phyloP scores from a whole-genome alignment of 2,113 vertebrate species.

The Manacus vitellinus region DNA sequence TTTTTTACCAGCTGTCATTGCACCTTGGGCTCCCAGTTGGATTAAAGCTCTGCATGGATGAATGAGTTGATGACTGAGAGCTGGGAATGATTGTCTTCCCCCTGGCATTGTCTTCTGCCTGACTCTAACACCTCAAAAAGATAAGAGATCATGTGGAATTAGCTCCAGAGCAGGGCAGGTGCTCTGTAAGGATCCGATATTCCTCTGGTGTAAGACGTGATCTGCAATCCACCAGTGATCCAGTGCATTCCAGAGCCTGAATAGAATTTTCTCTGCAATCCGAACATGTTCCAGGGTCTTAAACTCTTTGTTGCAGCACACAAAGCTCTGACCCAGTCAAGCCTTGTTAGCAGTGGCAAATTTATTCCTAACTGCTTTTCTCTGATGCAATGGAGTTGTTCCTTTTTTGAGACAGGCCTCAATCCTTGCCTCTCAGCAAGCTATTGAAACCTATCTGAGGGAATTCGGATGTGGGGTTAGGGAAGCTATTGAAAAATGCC shows the following conservation, averaged over 20 bases:
- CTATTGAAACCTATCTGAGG: neutral
- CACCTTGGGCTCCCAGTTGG: neutral
- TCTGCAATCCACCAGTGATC: neutral
- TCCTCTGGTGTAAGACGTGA: neutral
- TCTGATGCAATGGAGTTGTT: conserved; percentile 12
- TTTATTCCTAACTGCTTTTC: conserved; percentile 5
- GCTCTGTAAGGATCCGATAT: neutral
- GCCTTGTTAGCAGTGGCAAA: conserved; percentile 19
- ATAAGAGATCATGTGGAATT: neutral
- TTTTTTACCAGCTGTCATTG: neutral
- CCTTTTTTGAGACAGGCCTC: conserved; percentile 1
- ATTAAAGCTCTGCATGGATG: neutral
- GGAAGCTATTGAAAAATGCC: neutral
- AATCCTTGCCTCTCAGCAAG: conserved; percentile 9
- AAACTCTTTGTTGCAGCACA: neutral
- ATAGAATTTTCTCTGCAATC: neutral
- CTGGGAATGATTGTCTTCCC: neutral
- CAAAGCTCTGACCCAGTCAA: conserved; percentile 27
- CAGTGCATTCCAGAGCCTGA: neutral
- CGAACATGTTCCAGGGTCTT: neutral
- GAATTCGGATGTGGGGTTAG: neutral
- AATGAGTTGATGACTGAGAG: neutral
- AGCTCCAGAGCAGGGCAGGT: neutral
- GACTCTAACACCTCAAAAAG: neutral
- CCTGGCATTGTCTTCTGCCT: neutral